phyloP scores from a whole-genome alignment of 1,140 invertebrate species.

The Calycopis cecrops region DNA sequence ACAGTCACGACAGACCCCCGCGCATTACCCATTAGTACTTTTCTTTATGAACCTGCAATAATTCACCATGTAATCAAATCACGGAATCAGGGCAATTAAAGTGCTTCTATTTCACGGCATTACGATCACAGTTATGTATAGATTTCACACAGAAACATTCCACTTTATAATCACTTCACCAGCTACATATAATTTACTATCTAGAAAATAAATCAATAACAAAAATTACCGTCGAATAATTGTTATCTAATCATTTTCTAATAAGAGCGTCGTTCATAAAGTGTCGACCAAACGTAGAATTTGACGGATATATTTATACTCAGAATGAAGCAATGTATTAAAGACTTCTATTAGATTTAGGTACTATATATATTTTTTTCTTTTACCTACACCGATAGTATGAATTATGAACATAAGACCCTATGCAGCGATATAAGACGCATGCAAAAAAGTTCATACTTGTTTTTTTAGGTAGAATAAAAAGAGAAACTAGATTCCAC shows the following conservation, averaged over 20 bases:
- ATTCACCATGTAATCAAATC: conserved; percentile 50
- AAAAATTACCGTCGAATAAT: conserved; percentile 53
- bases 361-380: too few species aligned
- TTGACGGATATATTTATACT: too few species aligned
- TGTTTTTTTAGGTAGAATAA: too few species aligned
- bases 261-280: conserved; percentile 51
- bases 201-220: conserved; percentile 7
- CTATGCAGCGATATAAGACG: too few species aligned
- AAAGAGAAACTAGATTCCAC: too few species aligned
- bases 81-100: conserved; percentile 62
- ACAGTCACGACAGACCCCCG: conserved; percentile 29
- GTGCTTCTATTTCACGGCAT: conserved; percentile 46
- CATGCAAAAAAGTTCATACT: too few species aligned
- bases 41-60: conserved; percentile 45
- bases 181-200: background rate
- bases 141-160: conserved; percentile 28
- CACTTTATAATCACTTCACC: background rate
- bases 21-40: conserved; percentile 52
- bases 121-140: conserved; percentile 32
- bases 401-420: too few species aligned
- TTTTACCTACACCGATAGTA: too few species aligned
- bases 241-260: conserved; percentile 50
- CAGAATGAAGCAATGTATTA: too few species aligned
- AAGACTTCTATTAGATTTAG: too few species aligned
- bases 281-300: conserved; percentile 43